Conservation (phyloP, 1,140 invertebrate species). For the Chironomus striatipennis region DNA sequence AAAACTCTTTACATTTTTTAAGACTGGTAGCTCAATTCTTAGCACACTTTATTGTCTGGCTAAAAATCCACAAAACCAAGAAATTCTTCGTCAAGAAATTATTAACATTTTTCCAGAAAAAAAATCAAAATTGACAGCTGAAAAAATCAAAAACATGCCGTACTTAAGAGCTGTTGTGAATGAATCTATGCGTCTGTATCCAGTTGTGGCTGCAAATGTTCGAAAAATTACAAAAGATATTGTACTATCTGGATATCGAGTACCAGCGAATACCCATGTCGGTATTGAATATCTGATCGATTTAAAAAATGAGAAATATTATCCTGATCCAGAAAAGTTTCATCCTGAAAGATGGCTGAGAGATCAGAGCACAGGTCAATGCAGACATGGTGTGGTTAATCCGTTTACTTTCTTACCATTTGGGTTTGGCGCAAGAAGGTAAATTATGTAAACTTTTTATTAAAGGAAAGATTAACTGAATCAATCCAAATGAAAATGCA, state of each 20-base stretch:
- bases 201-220: constrained; percentile 42
- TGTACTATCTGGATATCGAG: constrained; percentile 45
- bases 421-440: constrained; percentile 51
- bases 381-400: constrained; percentile 42
- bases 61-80: constrained; percentile 62
- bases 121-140: constrained; percentile 43
- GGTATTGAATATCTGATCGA: constrained; percentile 33
- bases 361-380: constrained; percentile 23
- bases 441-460: no score
- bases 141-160: constrained; percentile 45
- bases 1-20: constrained; percentile 42
- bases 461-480: no score
- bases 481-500: no score
- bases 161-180: constrained; percentile 59
- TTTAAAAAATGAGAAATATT: constrained; percentile 41
- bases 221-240: constrained; percentile 43
- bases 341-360: constrained; percentile 37
- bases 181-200: constrained; percentile 48
- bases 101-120: constrained; percentile 43
- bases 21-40: not conserved
- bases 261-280: constrained; percentile 39
- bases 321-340: constrained; percentile 43
- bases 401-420: constrained; percentile 51
- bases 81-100: constrained; percentile 61
- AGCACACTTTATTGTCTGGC: constrained; percentile 43